Evolutionary conservation across 2,113 vertebrate species (phyloP).

Genomic region (Rhynchomys soricoides): DNA sequence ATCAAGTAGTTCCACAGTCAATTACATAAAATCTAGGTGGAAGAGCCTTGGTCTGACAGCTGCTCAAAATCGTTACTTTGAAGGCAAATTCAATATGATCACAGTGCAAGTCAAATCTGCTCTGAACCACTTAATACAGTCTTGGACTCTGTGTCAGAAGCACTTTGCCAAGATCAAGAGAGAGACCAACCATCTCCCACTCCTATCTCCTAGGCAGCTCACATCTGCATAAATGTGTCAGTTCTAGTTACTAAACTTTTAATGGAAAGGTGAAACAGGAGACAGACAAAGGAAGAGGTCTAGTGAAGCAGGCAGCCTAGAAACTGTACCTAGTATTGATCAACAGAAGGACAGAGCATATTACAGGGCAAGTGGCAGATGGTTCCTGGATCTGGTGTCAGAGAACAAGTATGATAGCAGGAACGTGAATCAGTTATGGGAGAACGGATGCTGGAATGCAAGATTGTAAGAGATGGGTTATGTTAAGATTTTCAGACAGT

Average conservation of each 20-base stretch:
- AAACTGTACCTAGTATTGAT: neutral
- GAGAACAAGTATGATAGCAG: neutral
- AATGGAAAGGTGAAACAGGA: constrained; percentile 34
- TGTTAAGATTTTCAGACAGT: neutral
- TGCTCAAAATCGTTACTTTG: neutral
- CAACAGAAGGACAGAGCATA: neutral
- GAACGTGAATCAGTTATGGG: neutral
- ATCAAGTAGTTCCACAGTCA: constrained; percentile 7
- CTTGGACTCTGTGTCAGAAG: constrained; percentile 37
- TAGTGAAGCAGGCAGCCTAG: neutral
- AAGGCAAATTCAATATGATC: constrained; percentile 6
- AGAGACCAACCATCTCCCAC: neutral
- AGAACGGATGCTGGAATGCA: neutral
- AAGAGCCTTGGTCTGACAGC: constrained; percentile 4
- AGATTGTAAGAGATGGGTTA: neutral
- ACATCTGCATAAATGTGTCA: constrained; percentile 4
- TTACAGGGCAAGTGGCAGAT: neutral
- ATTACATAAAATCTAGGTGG: neutral
- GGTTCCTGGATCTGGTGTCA: neutral
- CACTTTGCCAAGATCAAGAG: constrained; percentile 50
- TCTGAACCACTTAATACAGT: constrained; percentile 30
- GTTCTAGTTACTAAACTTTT: constrained; percentile 4
- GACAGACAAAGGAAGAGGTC: neutral
- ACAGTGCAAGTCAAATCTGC: neutral
- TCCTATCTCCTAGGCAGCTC: neutral